These are phyloP conservation scores for Micoletzkya japonica DNA, from an alignment of 2,888 invertebrate species.

Conservation along the genomic window DNA sequence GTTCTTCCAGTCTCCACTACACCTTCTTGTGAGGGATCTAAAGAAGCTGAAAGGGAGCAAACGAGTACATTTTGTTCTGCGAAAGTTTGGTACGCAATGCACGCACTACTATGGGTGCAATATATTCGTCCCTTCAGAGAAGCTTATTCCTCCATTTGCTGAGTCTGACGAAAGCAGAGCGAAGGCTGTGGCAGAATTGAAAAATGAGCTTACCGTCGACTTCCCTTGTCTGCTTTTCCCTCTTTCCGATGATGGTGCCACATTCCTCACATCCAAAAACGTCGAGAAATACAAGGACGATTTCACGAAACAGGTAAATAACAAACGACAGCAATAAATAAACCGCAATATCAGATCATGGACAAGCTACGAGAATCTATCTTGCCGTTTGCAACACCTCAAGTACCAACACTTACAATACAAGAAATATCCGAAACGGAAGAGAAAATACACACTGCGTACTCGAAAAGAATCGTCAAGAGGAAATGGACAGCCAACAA, in stretches of 20 bases:
- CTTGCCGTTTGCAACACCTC: neutral
- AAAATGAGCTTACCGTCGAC: slow-evolving; percentile 4
- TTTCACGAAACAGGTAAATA: slow-evolving; percentile 35
- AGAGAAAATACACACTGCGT: neutral
- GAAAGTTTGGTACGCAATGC: slow-evolving; percentile 9
- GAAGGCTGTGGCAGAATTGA: neutral
- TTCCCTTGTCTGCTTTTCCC: slow-evolving; percentile 3
- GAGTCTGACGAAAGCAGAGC: neutral
- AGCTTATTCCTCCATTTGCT: neutral
- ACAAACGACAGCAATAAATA: neutral
- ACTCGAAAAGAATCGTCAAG: neutral
- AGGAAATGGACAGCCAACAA: slow-evolving; percentile 5
- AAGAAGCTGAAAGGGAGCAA: neutral
- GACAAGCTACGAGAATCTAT: slow-evolving; percentile 12
- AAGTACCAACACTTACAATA: neutral
- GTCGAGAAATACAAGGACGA: slow-evolving; percentile 43
- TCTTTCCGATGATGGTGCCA: neutral
- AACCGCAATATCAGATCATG: neutral
- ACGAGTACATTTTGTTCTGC: neutral
- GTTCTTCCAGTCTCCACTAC: slow-evolving; percentile 46
- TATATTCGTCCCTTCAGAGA: neutral
- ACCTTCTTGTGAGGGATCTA: slow-evolving; percentile 31
- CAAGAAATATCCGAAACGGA: neutral
- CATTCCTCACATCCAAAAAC: slow-evolving; percentile 38
- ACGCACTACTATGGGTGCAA: neutral